A percentile compares a stretch with the other conserved stretches of the same genome.
phyloP scores from a whole-genome alignment of 1,140 invertebrate genomes.

The Bombus soroeensis region DNA sequence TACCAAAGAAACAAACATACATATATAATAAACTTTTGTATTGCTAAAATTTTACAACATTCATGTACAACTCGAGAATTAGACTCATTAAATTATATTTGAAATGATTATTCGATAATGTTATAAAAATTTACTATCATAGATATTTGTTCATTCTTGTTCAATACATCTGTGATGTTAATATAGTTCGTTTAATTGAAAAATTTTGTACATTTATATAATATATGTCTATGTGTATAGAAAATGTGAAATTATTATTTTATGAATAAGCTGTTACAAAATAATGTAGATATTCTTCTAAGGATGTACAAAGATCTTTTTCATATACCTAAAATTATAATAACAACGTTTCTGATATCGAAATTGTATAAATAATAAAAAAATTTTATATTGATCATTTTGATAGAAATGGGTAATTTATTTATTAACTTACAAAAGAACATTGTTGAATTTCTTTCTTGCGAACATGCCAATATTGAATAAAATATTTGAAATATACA shows the following conservation, averaged over 20 bases:
- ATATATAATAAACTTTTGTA: neutral
- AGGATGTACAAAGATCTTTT: slow-evolving; percentile 2
- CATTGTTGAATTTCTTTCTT: neutral
- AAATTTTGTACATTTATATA: slow-evolving; percentile 25
- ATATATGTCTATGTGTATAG: neutral
- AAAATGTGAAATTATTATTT: slow-evolving; percentile 8
- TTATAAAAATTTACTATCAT: neutral
- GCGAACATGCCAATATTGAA: neutral
- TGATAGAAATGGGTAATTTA: slow-evolving; percentile 36
- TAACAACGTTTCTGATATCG: neutral
- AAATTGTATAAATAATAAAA: slow-evolving; percentile 1
- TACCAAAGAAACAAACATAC: slow-evolving; percentile 59
- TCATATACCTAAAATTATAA: slow-evolving; percentile 6
- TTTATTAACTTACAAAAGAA: slow-evolving; percentile 38
- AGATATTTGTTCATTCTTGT: slow-evolving; percentile 12
- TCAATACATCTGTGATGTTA: slow-evolving; percentile 3
- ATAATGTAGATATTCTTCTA: slow-evolving; percentile 16
- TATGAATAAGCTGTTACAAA: neutral
- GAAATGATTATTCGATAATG: neutral
- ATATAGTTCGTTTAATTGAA: neutral
- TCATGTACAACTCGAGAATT: neutral
- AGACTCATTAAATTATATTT: neutral
- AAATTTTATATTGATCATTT: slow-evolving; percentile 5
- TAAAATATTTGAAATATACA: neutral
- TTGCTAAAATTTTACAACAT: neutral